Base-by-base conservation (phyloP, 1,140 invertebrate species). In the Diprion similis region DNA sequence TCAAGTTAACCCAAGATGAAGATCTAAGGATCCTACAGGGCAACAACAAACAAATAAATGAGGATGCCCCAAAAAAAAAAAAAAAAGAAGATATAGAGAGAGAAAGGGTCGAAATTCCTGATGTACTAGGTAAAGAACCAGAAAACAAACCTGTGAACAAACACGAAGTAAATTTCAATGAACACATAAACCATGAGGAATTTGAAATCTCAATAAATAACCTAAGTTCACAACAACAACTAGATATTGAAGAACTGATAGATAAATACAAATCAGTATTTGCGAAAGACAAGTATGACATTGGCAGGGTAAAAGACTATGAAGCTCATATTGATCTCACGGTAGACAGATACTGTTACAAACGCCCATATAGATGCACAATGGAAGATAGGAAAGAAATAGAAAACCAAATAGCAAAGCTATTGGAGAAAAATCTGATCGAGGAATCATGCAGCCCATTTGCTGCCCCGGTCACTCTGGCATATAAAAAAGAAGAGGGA, bases 111-210 rank as follows among this genome's bases (percentile, higher is more conserved):
- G 24, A 37, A 6, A 37, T 37, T 37, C 24, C 24, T 37, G 24
- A 37, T 37, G 24, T 37, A 37, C 24, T 37, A 37, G 24, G 24
- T 37, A 6, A 37, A 37, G 6, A 37, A 37, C 24, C 1, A 37
- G 24, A 37, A 37, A 37, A 37, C 24, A 37, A 59, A 59, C 10
- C 4, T 9, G 4, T 11, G 24, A 37, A 17, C 9, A 71, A 45
- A 18, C 19, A n/a, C 6, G 37, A 68, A 68, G 18, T 68, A 68
- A 80, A 83, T 73, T 82, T 82, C 73, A 82, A 85, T 73, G 77
- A 79, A 80, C 73, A 82, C 71, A 75, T 80, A 76, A 73, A 78
- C 11, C 68, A 75, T 73, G 17, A 77, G 7, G 70, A 80, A 8
- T 81, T 79, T 72, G 11, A 79, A 67, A 81, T 78, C 17, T 37